Evolutionary conservation across 2,888 invertebrate species (phyloP).

Genomic region (Drosophila mulleri): DNA sequence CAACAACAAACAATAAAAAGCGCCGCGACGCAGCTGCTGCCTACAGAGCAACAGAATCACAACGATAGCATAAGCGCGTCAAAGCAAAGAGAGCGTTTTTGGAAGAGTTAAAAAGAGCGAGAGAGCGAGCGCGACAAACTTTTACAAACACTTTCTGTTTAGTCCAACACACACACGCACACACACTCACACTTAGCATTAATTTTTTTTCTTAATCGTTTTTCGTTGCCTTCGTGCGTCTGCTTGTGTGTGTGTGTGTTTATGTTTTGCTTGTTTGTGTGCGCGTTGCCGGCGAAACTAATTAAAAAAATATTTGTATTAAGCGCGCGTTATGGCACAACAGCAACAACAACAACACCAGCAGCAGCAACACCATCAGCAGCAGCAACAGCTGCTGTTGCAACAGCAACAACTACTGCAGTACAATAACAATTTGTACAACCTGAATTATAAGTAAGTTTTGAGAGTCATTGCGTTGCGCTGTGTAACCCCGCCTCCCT

Average conservation of each 20-base stretch:
- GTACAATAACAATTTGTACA: constrained; percentile 72
- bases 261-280: constrained; percentile 19
- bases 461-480: constrained; percentile 42
- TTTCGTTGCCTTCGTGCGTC: constrained; percentile 17
- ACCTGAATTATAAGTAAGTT: constrained; percentile 77
- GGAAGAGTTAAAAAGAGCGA: constrained; percentile 10
- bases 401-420: constrained; percentile 59
- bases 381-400: constrained; percentile 44
- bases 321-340: constrained; percentile 73
- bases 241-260: constrained; percentile 25
- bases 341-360: constrained; percentile 61
- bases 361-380: constrained; percentile 51
- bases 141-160: constrained; percentile 33
- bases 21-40: constrained; percentile 46
- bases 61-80: constrained; percentile 50
- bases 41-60: constrained; percentile 47
- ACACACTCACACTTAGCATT: not conserved
- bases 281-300: constrained; percentile 46
- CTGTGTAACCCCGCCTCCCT: constrained; percentile 6
- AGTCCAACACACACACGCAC: not conserved
- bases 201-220: constrained; percentile 16
- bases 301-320: constrained; percentile 63
- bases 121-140: constrained; percentile 27
- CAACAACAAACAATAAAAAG: constrained; percentile 46
- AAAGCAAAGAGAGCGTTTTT: constrained; percentile 12